Evolutionary conservation across 2,888 invertebrate genomes (phyloP).

Genomic region (Cosmia trapezina): DNA sequence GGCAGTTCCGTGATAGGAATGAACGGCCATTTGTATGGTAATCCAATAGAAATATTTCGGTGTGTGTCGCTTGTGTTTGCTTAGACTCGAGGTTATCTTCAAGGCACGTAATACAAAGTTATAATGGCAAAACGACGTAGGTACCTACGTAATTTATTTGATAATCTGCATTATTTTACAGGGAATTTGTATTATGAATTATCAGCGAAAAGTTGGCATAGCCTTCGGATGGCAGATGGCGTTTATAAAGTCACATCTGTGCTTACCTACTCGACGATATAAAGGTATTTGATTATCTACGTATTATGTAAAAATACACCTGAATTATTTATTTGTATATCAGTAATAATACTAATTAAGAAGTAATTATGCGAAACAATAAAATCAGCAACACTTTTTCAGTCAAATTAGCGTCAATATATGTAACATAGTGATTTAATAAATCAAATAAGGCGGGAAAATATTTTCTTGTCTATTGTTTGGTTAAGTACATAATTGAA

Average conservation of each 20-base stretch:
- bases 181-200: too few relatives aligned
- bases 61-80: constrained; percentile 41
- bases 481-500: constrained; percentile 40
- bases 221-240: constrained; percentile 1
- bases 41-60: constrained; percentile 54
- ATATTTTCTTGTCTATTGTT: constrained; percentile 37
- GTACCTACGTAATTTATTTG: constrained; percentile 7
- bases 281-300: background rate
- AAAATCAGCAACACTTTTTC: constrained; percentile 35
- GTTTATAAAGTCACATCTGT: constrained; percentile 22
- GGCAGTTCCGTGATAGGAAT: constrained; percentile 52
- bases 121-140: background rate
- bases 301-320: constrained; percentile 4
- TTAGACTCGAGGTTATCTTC: constrained; percentile 47
- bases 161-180: background rate
- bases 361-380: constrained; percentile 2
- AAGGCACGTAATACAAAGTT: constrained; percentile 26
- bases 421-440: constrained; percentile 20
- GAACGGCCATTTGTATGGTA: constrained; percentile 50
- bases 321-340: constrained; percentile 20
- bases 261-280: background rate
- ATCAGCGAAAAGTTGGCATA: background rate
- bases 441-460: constrained; percentile 36
- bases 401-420: constrained; percentile 33
- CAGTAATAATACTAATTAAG: constrained; percentile 5